Evolutionary conservation across 2,797 vertebrate genomes (phyloP), one percentile per base, ranked within the genome.

Genomic region (Sebastes baramenuke): DNA sequence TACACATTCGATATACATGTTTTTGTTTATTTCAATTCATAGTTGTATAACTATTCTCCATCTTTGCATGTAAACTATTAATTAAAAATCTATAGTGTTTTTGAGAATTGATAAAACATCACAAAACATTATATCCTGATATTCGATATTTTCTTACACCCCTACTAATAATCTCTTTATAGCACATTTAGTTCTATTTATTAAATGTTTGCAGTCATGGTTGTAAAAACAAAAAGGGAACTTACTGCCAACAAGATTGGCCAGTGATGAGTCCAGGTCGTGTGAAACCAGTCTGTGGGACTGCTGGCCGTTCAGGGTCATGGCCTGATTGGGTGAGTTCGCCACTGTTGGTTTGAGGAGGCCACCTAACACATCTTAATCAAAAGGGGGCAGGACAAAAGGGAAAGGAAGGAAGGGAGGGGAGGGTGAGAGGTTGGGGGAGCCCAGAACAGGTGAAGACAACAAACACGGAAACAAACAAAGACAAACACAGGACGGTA

Each of bases 191-290:
- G 7, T 24, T 27, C 0, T n/a, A n/a, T 32, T 34, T 13, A 14
- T 29, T 8, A 22, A n/a, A n/a, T n/a, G n/a, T n/a, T n/a, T n/a
- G n/a, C n/a, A n/a, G n/a, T n/a, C n/a, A n/a, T n/a, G n/a, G n/a
- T n/a, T n/a, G n/a, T n/a, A n/a, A n/a, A n/a, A n/a, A n/a, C n/a
- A n/a, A n/a, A n/a, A n/a, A 60, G 20, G 9, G 10, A 14, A 8
- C 97, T 95, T 96, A 99, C 98, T 99, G 92, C 98, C 98, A 73
- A 99, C 98, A 60, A 99, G 97, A 83, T 99, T 99, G 87, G 98
- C 98, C 90, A 99, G 94, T 10, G 98, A 99, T 2, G 97, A 99
- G 92, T 99, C 98, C 94, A 99, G 93, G 92, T 99, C 98, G 76
- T 96, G 97, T 27, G 97, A 98, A 74, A 99, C 97, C 87, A 99